Evolutionary conservation across 53 echinoderm and acorn worm species (phyloP), one percentile per base, ranked within the genome.

Genomic region (Astropecten irregularis): DNA sequence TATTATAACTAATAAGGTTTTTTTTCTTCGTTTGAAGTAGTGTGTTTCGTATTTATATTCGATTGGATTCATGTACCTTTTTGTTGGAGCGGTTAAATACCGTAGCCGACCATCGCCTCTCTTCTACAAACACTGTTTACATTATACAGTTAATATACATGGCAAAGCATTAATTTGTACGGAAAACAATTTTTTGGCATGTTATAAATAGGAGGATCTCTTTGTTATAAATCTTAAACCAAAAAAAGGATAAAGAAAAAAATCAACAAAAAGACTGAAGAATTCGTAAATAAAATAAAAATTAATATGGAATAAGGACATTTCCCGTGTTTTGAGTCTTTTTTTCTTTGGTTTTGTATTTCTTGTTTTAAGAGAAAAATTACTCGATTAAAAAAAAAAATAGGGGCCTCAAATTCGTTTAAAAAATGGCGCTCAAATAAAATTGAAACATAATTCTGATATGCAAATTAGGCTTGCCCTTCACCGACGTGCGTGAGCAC

Each of bases 231-330:
- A 20, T 58, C 59, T 58, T 71, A 38, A 70, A 69, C 18, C 52
- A 71, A 23, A n/a, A n/a, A n/a, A n/a, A n/a, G n/a, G n/a, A n/a
- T n/a, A n/a, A n/a, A n/a, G n/a, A n/a, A n/a, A n/a, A n/a, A n/a
- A n/a, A 71, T 51, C 23, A 53, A 34, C n/a, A n/a, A n/a, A n/a
- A n/a, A n/a, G n/a, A n/a, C n/a, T n/a, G n/a, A n/a, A n/a, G n/a
- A n/a, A n/a, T 71, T 71, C 52, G 19, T 71, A 52, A 71, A 53
- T 71, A n/a, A n/a, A n/a, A n/a, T n/a, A 71, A 71, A 71, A 6
- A 21, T 71, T 33, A 42, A 51, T 49, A 64, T 64, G 53, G 51
- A 71, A 32, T 71, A 33, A 0, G 19, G 20, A 40, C n/a, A n/a
- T n/a, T n/a, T n/a, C n/a, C n/a, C n/a, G n/a, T n/a, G n/a, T n/a